Percentiles rank a stretch among this genome's conserved stretches.
These are phyloP conservation scores for Chloebia gouldiae DNA, from an alignment of 2,113 vertebrate species.

Conservation along the genomic window DNA sequence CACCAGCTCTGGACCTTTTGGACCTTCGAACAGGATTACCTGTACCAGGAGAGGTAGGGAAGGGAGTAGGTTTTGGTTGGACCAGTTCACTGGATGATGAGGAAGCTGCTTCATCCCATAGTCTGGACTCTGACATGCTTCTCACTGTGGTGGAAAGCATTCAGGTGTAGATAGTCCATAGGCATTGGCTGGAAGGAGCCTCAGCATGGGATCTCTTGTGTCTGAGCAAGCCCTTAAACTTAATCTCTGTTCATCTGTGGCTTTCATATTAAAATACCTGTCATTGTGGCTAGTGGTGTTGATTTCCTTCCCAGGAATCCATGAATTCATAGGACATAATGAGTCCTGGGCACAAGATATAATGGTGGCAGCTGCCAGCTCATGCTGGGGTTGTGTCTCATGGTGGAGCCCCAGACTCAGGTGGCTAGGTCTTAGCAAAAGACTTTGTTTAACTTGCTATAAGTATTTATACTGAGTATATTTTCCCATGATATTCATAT, in stretches of 20 bases:
- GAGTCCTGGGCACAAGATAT: not conserved
- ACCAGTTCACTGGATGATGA: not conserved
- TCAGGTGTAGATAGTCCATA: not conserved
- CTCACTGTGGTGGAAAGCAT: rapidly evolving
- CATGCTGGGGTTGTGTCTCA: rapidly evolving
- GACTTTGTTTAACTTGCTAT: not conserved
- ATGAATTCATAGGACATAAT: not conserved
- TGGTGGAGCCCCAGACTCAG: not conserved
- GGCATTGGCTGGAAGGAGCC: not conserved
- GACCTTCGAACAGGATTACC: not conserved
- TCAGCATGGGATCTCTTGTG: not conserved
- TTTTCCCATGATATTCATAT: not conserved
- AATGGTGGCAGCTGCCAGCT: not conserved
- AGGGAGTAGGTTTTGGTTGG: not conserved
- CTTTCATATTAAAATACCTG: not conserved
- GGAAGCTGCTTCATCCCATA: not conserved
- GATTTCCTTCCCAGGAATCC: not conserved
- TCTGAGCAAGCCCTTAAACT: not conserved
- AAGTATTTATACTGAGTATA: not conserved
- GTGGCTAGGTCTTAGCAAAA: not conserved
- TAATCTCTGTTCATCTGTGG: not conserved
- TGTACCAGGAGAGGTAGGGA: not conserved
- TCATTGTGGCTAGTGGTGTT: not conserved
- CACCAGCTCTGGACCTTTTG: not conserved
- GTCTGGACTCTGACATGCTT: not conserved